A percentile compares a stretch with the other conserved stretches of the same genome.
Evolutionary conservation across 1,140 invertebrate species (phyloP).

Genomic region (Neotoxoptera formosana): DNA sequence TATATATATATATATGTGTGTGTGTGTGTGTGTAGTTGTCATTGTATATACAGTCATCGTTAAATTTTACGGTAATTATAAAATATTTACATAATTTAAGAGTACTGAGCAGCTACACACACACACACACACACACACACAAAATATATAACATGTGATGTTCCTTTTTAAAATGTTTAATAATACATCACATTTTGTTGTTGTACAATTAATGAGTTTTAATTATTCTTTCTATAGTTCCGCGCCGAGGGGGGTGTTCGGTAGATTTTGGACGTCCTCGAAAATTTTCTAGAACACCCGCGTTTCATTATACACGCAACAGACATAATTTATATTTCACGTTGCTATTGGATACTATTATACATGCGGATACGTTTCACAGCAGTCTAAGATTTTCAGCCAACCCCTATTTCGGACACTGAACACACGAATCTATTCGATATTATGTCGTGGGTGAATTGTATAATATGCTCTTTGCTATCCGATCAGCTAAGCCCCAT

Average conservation of each 20-base stretch:
- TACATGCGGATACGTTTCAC: background rate
- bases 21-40: background rate
- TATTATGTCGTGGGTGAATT: background rate
- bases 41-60: conserved; percentile 25
- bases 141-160: conserved; percentile 23
- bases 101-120: background rate
- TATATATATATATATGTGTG: too few relatives aligned
- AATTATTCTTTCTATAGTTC: conserved; percentile 22
- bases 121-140: background rate
- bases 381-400: background rate
- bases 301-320: background rate
- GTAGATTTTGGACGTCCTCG: background rate
- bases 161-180: conserved; percentile 48
- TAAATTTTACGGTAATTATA: conserved; percentile 42
- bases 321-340: conserved; percentile 23
- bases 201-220: conserved; percentile 25
- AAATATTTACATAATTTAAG: conserved; percentile 48
- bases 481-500: background rate
- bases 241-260: background rate
- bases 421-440: background rate
- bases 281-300: background rate
- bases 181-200: conserved; percentile 38
- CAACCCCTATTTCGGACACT: background rate
- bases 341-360: conserved; percentile 30
- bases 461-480: background rate